Percentiles rank a stretch among this genome's conserved stretches.
These are phyloP conservation scores for Cerceris rybyensis DNA, from an alignment of 2,888 invertebrate species.

Conservation along the genomic window DNA sequence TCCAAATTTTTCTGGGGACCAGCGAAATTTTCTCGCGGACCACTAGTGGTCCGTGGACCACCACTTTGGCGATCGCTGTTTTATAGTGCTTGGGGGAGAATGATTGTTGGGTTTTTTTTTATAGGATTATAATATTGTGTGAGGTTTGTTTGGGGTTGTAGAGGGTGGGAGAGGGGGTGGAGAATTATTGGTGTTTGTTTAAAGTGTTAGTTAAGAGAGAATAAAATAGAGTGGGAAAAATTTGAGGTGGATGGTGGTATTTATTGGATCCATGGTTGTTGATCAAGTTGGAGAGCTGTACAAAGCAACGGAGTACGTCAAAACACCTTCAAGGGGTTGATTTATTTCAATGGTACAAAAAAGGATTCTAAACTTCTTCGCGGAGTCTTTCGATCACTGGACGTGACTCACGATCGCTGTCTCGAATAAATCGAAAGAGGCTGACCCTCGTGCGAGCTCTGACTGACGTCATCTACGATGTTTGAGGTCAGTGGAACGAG, in stretches of 20 bases:
- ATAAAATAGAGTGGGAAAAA: no score
- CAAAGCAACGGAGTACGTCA: constrained; percentile 3
- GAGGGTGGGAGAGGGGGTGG: no score
- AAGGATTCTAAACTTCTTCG: constrained; percentile 20
- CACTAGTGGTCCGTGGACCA: no score
- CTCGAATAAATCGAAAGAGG: constrained; percentile 48
- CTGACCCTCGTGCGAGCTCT: constrained; percentile 40
- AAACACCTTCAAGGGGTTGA: constrained; percentile 24
- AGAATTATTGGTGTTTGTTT: no score
- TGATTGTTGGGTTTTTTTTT: no score
- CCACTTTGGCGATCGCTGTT: no score
- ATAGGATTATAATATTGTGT: no score
- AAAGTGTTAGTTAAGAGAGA: no score
- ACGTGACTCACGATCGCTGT: constrained; percentile 55
- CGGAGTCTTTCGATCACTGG: constrained; percentile 19
- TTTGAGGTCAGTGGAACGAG: constrained; percentile 75
- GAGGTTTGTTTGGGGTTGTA: no score
- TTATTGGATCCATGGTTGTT: background rate
- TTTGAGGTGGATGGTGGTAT: background rate
- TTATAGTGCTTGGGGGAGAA: no score
- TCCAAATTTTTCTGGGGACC: no score
- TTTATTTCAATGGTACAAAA: constrained; percentile 7
- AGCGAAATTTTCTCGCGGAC: no score
- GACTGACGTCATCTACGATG: constrained; percentile 68
- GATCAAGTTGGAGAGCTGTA: background rate